Evolutionary conservation across 2,113 vertebrate species (phyloP).

Genomic region (Irena cyanogastra): DNA sequence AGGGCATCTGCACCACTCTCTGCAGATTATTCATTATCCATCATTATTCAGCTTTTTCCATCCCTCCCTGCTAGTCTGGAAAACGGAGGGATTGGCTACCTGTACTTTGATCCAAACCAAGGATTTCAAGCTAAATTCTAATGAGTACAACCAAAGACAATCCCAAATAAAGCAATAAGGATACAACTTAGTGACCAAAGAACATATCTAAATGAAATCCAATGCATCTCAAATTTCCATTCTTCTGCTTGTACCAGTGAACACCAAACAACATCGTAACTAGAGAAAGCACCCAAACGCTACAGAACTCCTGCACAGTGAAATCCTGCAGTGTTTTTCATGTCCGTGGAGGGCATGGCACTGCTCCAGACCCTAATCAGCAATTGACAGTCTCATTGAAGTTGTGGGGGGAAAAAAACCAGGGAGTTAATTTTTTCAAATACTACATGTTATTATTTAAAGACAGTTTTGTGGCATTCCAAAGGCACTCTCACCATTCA

Average conservation of each 20-base stretch:
- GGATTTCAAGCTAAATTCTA: background rate
- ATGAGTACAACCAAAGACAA: background rate
- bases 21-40: background rate
- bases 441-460: background rate
- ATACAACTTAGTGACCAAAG: background rate
- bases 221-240: background rate
- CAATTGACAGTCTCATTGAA: background rate
- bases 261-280: background rate
- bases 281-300: background rate
- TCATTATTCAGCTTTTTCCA: background rate
- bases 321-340: background rate
- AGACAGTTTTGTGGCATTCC: conserved; percentile 14
- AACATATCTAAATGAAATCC: background rate
- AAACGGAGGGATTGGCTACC: background rate
- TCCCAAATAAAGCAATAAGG: background rate
- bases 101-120: background rate
- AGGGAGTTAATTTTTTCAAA: background rate
- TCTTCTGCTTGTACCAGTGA: background rate
- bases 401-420: rapidly evolving
- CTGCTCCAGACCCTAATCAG: background rate
- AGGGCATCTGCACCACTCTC: background rate
- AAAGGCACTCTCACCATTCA: conserved; percentile 8
- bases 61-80: background rate
- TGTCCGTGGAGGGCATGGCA: background rate
- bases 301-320: background rate